Evolutionary conservation across 2,113 vertebrate species (phyloP).

Genomic region (Chamaea fasciata): DNA sequence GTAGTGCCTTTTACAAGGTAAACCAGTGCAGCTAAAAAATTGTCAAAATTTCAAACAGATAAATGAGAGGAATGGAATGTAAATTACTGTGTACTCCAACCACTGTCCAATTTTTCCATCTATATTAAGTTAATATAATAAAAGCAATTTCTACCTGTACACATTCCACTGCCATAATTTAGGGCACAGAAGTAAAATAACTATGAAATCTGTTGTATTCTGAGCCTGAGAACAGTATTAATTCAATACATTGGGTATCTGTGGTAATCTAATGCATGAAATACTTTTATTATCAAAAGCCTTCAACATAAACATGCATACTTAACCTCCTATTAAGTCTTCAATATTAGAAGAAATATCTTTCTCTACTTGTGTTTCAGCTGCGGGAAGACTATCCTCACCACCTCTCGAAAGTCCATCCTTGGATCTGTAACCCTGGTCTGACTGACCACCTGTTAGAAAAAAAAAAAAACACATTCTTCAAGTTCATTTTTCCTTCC

Average conservation of each 20-base stretch:
- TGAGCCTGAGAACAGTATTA: background rate
- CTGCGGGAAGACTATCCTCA: slow-evolving; percentile 49
- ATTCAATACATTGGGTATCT: background rate
- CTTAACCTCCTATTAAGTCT: slow-evolving; percentile 65
- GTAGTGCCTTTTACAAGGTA: background rate
- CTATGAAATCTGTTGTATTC: background rate
- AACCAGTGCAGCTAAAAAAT: background rate
- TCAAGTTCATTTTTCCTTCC: background rate
- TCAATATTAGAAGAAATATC: slow-evolving; percentile 31
- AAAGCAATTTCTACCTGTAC: background rate
- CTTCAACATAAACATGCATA: background rate
- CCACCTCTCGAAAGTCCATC: slow-evolving; percentile 84
- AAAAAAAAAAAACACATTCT: slow-evolving; percentile 11
- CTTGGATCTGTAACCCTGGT: slow-evolving; percentile 89
- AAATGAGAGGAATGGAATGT: background rate
- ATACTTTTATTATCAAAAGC: background rate
- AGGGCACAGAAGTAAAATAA: background rate
- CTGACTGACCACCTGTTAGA: slow-evolving; percentile 78
- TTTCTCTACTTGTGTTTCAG: slow-evolving; percentile 12
- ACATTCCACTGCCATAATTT: background rate
- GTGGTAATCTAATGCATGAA: background rate
- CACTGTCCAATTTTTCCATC: background rate
- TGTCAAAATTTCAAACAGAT: background rate
- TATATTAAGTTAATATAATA: background rate
- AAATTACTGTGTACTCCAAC: background rate